phyloP scores from a whole-genome alignment of 2,113 vertebrate species.

The Heterocephalus glaber region DNA sequence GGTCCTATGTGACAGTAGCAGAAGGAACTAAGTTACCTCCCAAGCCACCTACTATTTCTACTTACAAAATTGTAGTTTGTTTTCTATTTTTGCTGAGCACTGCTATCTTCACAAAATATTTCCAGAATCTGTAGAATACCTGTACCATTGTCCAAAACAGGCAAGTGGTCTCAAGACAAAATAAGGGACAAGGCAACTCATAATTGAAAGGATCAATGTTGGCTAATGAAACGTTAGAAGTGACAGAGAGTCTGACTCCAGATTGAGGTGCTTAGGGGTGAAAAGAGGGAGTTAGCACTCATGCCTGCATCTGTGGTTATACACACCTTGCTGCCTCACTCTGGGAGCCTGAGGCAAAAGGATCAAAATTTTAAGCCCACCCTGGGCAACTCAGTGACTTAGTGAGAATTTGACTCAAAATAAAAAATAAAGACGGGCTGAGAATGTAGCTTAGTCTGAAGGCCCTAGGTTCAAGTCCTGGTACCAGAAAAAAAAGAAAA shows the following conservation, averaged over 20 bases:
- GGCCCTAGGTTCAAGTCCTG: not conserved
- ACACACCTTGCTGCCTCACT: not conserved
- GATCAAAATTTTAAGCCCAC: not conserved
- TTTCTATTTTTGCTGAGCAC: constrained; percentile 9
- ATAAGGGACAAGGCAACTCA: not conserved
- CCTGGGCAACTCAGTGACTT: not conserved
- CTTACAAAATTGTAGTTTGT: not conserved
- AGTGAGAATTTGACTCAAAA: not conserved
- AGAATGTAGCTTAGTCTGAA: not conserved
- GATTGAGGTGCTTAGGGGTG: not conserved
- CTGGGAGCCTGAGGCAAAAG: not conserved
- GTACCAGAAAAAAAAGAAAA: not conserved
- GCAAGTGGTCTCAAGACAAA: not conserved
- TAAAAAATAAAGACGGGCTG: not conserved
- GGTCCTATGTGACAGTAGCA: not conserved
- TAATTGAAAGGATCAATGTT: not conserved
- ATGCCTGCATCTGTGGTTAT: not conserved
- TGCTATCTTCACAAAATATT: not conserved
- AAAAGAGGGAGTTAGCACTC: accelerated
- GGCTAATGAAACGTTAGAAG: not conserved
- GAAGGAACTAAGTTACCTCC: not conserved
- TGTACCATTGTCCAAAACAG: not conserved
- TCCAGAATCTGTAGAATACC: not conserved
- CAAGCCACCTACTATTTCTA: not conserved
- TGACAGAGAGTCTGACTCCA: not conserved